phyloP scores from a whole-genome alignment of 2,113 vertebrate species.

The Burhinus bistriatus region DNA sequence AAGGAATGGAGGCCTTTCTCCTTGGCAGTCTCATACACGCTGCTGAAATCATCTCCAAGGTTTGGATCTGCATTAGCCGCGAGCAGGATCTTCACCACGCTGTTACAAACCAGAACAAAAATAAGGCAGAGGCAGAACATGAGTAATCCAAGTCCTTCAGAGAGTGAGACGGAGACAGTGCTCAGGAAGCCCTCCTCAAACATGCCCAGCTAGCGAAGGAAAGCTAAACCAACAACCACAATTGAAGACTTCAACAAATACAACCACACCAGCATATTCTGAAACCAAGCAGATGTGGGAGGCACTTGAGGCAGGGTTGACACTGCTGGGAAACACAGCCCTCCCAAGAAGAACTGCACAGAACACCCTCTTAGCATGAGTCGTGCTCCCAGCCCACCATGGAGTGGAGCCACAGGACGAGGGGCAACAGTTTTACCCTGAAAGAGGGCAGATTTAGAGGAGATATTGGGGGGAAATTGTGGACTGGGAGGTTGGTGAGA shows the following conservation, averaged over 20 bases:
- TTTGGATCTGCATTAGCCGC: conserved; percentile 88
- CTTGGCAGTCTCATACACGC: conserved; percentile 88
- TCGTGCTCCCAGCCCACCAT: rapidly evolving
- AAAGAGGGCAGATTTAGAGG: background rate
- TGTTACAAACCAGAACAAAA: conserved; percentile 3
- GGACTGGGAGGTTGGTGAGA: background rate
- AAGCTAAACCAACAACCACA: background rate
- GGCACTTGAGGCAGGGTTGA: background rate
- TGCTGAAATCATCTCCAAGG: conserved; percentile 91
- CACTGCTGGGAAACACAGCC: background rate
- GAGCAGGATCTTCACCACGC: conserved; percentile 85
- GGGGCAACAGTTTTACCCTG: background rate
- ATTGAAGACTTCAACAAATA: background rate
- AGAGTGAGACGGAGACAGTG: background rate
- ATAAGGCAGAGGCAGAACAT: background rate
- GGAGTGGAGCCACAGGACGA: background rate
- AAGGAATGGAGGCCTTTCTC: conserved; percentile 91
- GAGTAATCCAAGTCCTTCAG: background rate
- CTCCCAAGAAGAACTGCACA: background rate
- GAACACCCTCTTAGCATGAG: background rate
- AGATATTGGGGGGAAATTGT: background rate
- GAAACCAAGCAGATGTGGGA: background rate
- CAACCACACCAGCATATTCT: background rate
- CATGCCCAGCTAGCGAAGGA: background rate
- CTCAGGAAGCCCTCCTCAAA: background rate